phyloP scores from a whole-genome alignment of 1,140 invertebrate species.

The Notospermus geniculatus region DNA sequence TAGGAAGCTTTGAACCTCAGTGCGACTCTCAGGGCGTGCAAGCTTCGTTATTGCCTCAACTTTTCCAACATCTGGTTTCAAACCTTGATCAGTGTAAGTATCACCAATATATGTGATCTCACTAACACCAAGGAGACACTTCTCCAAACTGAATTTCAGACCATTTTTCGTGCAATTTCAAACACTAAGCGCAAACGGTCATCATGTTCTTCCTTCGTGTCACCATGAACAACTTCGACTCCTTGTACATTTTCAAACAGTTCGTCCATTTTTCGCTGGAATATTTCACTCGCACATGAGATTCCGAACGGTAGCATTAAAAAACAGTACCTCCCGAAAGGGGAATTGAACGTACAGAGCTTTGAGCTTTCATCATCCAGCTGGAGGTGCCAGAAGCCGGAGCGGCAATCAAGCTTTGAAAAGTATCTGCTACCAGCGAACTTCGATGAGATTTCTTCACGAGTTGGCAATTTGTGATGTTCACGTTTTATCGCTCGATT shows the following conservation, averaged over 20 bases:
- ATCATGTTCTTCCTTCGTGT: constrained; percentile 7
- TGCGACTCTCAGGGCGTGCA: not conserved
- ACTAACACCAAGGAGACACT: not conserved
- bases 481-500: constrained; percentile 54
- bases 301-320: not conserved
- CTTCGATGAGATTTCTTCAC: constrained; percentile 19
- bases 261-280: constrained; percentile 5
- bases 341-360: constrained; percentile 3
- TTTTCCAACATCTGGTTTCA: not conserved
- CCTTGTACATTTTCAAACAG: not conserved
- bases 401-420: not conserved
- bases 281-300: not conserved
- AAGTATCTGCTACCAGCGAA: constrained; percentile 6
- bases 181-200: not conserved
- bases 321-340: not conserved
- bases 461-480: constrained; percentile 24
- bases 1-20: constrained; percentile 2
- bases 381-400: not conserved
- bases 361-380: not conserved
- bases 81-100: constrained; percentile 12
- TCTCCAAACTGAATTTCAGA: constrained; percentile 1
- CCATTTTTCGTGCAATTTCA: not conserved
- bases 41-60: constrained; percentile 1
- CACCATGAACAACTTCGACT: not conserved
- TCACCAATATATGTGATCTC: not conserved